Conservation (phyloP, 2,797 vertebrate species). For the Neomorphus geoffroyi region DNA sequence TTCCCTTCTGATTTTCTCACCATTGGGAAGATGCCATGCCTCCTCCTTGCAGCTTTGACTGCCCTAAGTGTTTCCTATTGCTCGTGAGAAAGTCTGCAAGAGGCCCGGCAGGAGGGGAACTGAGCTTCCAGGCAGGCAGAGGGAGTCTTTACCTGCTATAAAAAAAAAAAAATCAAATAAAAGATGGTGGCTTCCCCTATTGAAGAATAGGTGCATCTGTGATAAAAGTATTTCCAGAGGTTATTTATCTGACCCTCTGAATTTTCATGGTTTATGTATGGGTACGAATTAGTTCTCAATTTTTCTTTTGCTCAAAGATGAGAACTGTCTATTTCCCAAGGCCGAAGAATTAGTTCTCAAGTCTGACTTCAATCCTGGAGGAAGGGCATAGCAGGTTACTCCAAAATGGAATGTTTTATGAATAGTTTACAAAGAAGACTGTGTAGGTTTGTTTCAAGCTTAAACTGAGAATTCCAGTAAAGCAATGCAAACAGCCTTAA, state of each 20-base stretch:
- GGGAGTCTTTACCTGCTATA: background rate
- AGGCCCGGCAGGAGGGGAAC: background rate
- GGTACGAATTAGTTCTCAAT: background rate
- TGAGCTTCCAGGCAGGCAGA: background rate
- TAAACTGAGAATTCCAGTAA: background rate
- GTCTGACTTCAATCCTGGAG: background rate
- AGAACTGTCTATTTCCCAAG: background rate
- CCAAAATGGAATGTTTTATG: background rate
- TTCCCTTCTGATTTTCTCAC: slow-evolving; percentile 13
- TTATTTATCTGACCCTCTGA: background rate
- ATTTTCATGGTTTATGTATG: background rate
- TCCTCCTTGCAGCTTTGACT: background rate
- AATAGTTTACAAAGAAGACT: background rate
- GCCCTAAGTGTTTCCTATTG: background rate
- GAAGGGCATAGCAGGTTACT: background rate
- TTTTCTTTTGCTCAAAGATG: background rate
- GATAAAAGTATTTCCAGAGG: background rate
- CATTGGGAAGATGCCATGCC: background rate
- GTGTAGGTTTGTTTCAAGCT: background rate
- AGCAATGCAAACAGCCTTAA: background rate
- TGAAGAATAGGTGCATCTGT: background rate
- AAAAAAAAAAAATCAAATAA: too few species aligned
- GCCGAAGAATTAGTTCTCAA: background rate
- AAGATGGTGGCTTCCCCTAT: background rate
- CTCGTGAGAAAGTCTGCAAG: background rate